Conservation (phyloP, 2,888 invertebrate genomes). For the Zootermopsis nevadensis region DNA sequence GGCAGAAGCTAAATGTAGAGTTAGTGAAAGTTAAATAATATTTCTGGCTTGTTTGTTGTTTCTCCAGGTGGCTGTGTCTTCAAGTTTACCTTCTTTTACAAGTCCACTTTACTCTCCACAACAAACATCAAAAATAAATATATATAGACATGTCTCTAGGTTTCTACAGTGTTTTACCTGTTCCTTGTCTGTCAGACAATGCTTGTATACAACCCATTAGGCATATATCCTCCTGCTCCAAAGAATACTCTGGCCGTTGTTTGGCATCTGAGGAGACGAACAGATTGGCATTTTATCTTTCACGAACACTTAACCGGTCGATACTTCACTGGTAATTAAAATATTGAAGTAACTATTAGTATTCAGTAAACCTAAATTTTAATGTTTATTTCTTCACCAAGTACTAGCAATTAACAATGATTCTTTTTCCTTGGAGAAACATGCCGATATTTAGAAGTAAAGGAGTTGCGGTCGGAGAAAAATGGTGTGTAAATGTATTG, state of each 20-base stretch:
- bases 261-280: not conserved
- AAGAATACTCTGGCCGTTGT: no score
- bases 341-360: no score
- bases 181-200: not conserved
- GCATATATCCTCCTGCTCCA: not conserved
- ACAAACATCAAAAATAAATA: conserved; percentile 9
- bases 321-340: no score
- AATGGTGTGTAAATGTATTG: no score
- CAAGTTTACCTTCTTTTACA: conserved; percentile 17
- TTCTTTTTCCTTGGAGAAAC: no score
- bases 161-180: not conserved
- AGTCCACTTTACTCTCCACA: conserved; percentile 17
- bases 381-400: no score
- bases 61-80: conserved; percentile 11
- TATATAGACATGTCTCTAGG: not conserved
- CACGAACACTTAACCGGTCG: no score
- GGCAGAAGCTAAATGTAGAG: not conserved
- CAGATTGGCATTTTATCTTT: not conserved
- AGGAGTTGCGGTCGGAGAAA: no score
- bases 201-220: conserved; percentile 21
- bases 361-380: no score
- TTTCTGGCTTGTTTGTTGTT: conserved; percentile 30
- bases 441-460: no score
- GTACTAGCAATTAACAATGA: no score
- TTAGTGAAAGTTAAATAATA: conserved; percentile 32